Evolutionary conservation across 2,888 invertebrate genomes (phyloP).

Genomic region (Campaea margaritaria): DNA sequence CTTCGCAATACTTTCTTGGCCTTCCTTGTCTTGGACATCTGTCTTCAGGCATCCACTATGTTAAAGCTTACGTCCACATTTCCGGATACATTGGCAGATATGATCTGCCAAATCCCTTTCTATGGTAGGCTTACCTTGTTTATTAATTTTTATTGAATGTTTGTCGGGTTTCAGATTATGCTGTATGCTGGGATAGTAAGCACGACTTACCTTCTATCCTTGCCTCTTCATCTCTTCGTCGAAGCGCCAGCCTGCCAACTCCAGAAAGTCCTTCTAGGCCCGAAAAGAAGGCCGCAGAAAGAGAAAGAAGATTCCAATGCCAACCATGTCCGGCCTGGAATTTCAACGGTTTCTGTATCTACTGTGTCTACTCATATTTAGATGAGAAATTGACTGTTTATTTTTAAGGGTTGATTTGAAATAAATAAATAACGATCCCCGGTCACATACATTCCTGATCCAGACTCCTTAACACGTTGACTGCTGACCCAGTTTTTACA

Average conservation of each 20-base stretch:
- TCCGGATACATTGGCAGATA: too few species aligned
- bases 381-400: too few species aligned
- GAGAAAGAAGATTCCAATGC: constrained; percentile 62
- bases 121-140: neutral
- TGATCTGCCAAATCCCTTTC: too few species aligned
- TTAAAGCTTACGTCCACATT: too few species aligned
- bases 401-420: too few species aligned
- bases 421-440: too few species aligned
- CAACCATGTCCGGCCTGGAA: constrained; percentile 71
- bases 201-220: constrained; percentile 67
- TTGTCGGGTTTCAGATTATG: constrained; percentile 67
- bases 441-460: too few species aligned
- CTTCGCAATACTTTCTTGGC: too few species aligned
- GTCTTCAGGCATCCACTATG: too few species aligned
- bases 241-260: constrained; percentile 76
- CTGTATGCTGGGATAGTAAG: constrained; percentile 75
- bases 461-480: too few species aligned
- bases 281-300: constrained; percentile 61
- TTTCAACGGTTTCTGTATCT: constrained; percentile 72
- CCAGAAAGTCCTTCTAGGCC: constrained; percentile 72
- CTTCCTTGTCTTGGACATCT: too few species aligned
- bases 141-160: neutral
- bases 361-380: constrained; percentile 80
- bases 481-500: too few species aligned
- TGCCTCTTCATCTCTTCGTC: constrained; percentile 74